Conservation (phyloP, 2,797 vertebrate genomes). For the Gorsachius magnificus region DNA sequence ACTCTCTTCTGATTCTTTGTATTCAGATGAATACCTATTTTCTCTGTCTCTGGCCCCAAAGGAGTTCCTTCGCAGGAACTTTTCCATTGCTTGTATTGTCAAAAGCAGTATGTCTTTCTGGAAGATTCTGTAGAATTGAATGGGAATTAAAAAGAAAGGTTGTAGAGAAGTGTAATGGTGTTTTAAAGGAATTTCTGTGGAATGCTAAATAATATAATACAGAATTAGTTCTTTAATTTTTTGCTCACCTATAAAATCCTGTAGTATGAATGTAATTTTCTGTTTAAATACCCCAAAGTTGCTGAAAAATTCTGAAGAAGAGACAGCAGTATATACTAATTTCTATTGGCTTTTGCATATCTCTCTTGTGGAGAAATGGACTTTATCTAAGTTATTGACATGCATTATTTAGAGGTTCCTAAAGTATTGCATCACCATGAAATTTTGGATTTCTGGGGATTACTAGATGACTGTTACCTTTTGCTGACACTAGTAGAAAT, state of each 20-base stretch:
- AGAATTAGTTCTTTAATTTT: not conserved
- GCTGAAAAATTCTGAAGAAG: not conserved
- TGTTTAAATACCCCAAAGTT: not conserved
- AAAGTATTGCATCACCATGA: not conserved
- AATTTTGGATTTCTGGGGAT: not conserved
- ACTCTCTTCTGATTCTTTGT: slow-evolving; percentile 31
- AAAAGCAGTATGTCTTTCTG: not conserved
- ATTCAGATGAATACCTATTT: not conserved
- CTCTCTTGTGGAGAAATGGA: not conserved
- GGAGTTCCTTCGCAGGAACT: not conserved
- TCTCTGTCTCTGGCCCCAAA: not conserved
- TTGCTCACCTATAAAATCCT: not conserved
- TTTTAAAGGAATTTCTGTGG: not conserved
- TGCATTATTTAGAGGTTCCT: not conserved
- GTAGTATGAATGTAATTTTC: not conserved
- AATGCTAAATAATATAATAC: not conserved
- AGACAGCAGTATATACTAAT: not conserved
- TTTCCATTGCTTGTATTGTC: not conserved
- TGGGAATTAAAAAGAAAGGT: not conserved
- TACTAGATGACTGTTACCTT: not conserved
- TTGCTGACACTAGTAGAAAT: not conserved
- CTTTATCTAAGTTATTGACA: not conserved
- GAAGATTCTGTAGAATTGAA: not conserved
- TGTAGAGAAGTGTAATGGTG: not conserved
- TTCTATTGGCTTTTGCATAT: not conserved